A percentile compares a stretch with the other conserved stretches of the same genome.
Conservation (phyloP, 2,113 vertebrate species). For the Macroglossus sobrinus region DNA sequence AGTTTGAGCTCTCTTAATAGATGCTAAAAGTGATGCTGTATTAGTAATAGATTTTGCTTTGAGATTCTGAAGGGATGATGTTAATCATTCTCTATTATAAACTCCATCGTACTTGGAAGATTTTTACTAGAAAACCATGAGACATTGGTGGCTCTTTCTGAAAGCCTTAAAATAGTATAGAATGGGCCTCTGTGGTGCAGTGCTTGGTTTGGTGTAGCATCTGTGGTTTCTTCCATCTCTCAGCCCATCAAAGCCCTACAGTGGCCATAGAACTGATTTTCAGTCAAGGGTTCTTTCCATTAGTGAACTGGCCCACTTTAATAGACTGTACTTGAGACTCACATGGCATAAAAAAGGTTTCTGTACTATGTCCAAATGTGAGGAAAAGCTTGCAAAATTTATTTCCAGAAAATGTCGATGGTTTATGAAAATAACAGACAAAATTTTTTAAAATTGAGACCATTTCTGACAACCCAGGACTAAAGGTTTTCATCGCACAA, state of each 20-base stretch:
- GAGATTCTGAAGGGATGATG: not conserved
- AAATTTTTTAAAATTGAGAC: constrained; percentile 19
- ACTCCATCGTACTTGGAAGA: not conserved
- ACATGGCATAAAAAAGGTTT: not conserved
- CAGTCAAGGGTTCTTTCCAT: not conserved
- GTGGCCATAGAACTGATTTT: not conserved
- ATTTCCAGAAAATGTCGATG: not conserved
- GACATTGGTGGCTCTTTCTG: not conserved
- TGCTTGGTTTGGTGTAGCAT: not conserved
- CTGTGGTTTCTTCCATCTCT: not conserved
- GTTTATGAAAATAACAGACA: constrained; percentile 45
- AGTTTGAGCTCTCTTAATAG: not conserved
- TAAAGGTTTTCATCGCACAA: not conserved
- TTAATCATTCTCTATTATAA: not conserved
- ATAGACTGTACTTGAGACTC: not conserved
- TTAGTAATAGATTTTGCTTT: not conserved
- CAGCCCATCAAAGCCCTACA: not conserved
- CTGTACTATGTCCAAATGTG: not conserved
- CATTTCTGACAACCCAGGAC: not conserved
- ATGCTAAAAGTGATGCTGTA: not conserved
- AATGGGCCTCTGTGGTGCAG: not conserved
- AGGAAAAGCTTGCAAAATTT: constrained; percentile 1
- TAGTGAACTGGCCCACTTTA: not conserved
- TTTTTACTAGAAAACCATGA: not conserved
- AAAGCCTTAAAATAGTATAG: not conserved